Conservation (phyloP, 2,888 invertebrate genomes). For the Drosophila rellima region DNA sequence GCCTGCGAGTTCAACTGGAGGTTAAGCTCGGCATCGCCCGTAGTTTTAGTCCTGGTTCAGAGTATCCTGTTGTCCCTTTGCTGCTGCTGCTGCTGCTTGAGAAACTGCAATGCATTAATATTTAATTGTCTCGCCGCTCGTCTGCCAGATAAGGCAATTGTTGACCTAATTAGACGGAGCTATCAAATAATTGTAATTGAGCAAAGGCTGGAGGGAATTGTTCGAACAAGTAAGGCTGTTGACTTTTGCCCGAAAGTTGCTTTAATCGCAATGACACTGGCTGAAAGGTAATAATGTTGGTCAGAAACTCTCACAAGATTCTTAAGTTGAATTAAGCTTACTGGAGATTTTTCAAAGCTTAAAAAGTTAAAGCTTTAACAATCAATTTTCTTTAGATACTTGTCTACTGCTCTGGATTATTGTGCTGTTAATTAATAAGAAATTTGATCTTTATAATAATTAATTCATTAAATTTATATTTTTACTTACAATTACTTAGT, state of each 20-base stretch:
- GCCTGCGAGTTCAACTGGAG: slow-evolving; percentile 46
- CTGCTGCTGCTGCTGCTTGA: slow-evolving; percentile 20
- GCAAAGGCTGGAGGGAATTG: slow-evolving; percentile 3
- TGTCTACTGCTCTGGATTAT: no score
- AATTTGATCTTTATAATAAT: no score
- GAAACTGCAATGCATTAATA: slow-evolving; percentile 67
- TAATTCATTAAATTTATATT: no score
- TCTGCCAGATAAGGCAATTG: slow-evolving; percentile 54
- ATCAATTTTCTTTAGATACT: no score
- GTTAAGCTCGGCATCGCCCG: slow-evolving; percentile 51
- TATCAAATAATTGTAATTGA: slow-evolving; percentile 50
- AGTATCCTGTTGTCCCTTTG: slow-evolving; percentile 17
- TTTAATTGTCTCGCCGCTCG: slow-evolving; percentile 61
- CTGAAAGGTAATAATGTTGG: background rate
- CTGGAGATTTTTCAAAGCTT: background rate
- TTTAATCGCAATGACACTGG: slow-evolving; percentile 7
- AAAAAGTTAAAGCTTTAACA: no score
- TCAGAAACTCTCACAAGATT: background rate
- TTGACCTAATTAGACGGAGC: slow-evolving; percentile 63
- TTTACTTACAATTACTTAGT: no score
- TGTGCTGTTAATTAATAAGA: no score
- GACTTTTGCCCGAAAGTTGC: background rate
- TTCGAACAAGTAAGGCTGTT: background rate
- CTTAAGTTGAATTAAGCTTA: background rate
- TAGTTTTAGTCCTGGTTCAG: slow-evolving; percentile 24